Evolutionary conservation across 2,797 vertebrate genomes (phyloP), one percentile per base, ranked within the genome.

Genomic region (Onychomys arenicola): DNA sequence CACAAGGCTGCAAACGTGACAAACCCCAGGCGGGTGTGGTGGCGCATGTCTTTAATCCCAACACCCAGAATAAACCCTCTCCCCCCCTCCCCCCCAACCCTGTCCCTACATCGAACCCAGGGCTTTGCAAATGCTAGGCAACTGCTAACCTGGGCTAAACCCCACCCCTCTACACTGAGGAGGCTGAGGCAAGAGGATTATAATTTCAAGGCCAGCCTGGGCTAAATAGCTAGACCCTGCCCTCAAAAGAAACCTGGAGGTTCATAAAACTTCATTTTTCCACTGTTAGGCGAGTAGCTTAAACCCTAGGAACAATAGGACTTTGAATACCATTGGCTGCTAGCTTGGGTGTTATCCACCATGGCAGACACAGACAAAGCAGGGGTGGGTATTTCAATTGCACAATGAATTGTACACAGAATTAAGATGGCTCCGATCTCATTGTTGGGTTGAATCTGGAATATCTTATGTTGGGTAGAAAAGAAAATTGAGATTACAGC

Each of bases 361-460:
- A 2, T 81, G 92, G 89, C 94, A 93, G 97, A 93, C 84, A 63
- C 85, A 96, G 97, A 97, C 96, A 98, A 97, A 97, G 98, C 97
- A 93, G 17, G 96, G 97, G 87, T 97, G 97, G 97, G 91, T 94
- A 32, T 96, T 94, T 97, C 91, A 78, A 87, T 94, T 93, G 95
- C 97, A 98, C 98, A 97, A 95, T 96, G 96, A 94, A 32, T 94
- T 94, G 85, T 81, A 96, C 94, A 91, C 94, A 92, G 84, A 93
- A 65, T 90, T 92, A 96, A 97, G 96, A 97, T 98, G 97, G 97
- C 97, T 95, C 92, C 96, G 49, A 59, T 93, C 63, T 92, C 80
- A 89, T 89, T 84, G 16, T 95, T 75, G 77, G 91, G 46, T 92
- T 91, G 86, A 89, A 89, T 93, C 16, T 90, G 88, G 25, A 94